Evolutionary conservation across 30 jellyfish, hydroid and myxozoan species (phyloP), one percentile per base, ranked within the genome.

Genomic region (Cassiopea andromeda): DNA sequence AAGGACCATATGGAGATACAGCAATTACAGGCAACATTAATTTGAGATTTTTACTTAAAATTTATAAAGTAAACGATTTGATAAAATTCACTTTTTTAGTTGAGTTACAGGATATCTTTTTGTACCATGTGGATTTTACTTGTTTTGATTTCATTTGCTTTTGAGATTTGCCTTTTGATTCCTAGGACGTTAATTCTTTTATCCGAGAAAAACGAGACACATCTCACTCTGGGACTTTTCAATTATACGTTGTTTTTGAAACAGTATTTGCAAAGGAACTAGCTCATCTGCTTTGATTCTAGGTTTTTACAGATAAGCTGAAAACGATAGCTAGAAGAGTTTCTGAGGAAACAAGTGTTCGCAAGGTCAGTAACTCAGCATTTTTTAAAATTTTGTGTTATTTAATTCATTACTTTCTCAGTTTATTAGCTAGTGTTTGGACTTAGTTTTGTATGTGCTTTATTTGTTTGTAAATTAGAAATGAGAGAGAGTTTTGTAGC

Each of bases 1-100:
- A 91, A 91, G 70, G 85, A 84, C 48, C 81, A 84, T 43, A 44
- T 60, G 73, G 91, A 91, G 61, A 75, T 84, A 83, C 91, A 85
- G 66, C 93, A 78, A 80, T 59, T 91, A 6, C 82, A 84, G 97
- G 97, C 84, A 6, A 64, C 15, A 0, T 64, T 17, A 10, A 9
- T 64, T 0, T 6, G 68, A 58, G 14, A 58, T 58, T 58, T 7
- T 6, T 58, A 58, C 46, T 17, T 19, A 69, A 69, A 19, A 69
- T 69, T 12, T 27, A 27, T 27, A 27, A 27, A 27, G 38, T 27
- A 27, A 27, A 27, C 38, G 38, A 27, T 27, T 27, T 27, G 38
- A 27, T 27, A 27, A 27, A 27, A 27, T 27, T 27, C 38, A 27
- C 38, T 27, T 27, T 27, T 27, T 27, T 27, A 27, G 38, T 27